phyloP scores from a whole-genome alignment of 2,113 vertebrate species.

The Sphyrna mokarran region DNA sequence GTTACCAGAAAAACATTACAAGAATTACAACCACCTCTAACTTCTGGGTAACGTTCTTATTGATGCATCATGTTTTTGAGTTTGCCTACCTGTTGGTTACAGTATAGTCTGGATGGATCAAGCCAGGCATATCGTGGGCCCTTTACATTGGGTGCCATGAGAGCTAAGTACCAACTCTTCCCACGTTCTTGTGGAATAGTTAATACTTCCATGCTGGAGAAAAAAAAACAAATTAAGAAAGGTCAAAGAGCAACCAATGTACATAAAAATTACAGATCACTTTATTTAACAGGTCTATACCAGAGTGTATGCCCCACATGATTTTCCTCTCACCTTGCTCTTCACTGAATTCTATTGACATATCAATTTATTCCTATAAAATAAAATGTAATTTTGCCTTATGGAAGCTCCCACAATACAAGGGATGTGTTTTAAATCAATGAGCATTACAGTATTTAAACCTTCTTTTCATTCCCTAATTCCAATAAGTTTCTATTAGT shows the following conservation, averaged over 20 bases:
- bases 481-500: neutral
- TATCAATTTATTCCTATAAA: neutral
- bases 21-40: too few relatives aligned
- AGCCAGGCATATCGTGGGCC: slow-evolving; percentile 73
- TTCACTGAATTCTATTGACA: neutral
- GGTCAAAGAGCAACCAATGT: neutral
- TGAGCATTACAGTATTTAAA: neutral
- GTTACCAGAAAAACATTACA: too few relatives aligned
- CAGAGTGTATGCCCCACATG: neutral
- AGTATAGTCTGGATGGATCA: slow-evolving; percentile 81
- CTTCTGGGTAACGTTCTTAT: too few relatives aligned
- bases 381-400: neutral
- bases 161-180: slow-evolving; percentile 71
- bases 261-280: neutral
- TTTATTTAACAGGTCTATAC: neutral
- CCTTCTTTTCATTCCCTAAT: neutral
- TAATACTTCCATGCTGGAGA: slow-evolving; percentile 56
- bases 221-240: neutral
- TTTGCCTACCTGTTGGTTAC: slow-evolving; percentile 64
- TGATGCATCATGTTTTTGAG: neutral
- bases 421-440: neutral
- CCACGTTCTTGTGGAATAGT: slow-evolving; percentile 44
- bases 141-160: slow-evolving; percentile 77
- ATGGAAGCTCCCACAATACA: neutral
- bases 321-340: neutral